Conservation (phyloP, 2,888 invertebrate genomes). For the Gastrophysa polygoni region DNA sequence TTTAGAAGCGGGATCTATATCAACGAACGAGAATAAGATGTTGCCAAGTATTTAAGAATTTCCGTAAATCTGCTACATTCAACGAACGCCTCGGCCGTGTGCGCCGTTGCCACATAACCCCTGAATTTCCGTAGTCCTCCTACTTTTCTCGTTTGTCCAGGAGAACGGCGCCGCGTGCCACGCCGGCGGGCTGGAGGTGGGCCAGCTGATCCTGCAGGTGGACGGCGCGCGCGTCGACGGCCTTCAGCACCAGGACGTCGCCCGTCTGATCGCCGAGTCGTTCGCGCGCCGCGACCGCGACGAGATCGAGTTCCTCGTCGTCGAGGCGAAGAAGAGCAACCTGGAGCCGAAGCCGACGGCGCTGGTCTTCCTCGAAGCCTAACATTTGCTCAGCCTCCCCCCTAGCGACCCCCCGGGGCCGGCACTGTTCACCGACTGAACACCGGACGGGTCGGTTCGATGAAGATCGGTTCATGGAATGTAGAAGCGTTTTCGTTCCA, state of each 20-base stretch:
- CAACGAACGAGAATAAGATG: no score
- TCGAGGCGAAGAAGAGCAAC: conserved; percentile 91
- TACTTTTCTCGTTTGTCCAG: conserved; percentile 61
- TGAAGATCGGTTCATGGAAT: not conserved
- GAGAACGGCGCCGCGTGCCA: conserved; percentile 94
- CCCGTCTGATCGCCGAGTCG: conserved; percentile 89
- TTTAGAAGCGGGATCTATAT: no score
- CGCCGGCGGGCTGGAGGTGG: conserved; percentile 91
- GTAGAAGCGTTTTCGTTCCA: no score
- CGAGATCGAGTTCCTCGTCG: conserved; percentile 93
- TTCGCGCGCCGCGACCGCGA: conserved; percentile 87
- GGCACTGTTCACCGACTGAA: conserved; percentile 67
- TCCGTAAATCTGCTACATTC: no score
- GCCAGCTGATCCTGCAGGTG: conserved; percentile 90
- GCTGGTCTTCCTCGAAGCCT: conserved; percentile 89
- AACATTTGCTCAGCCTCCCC: conserved; percentile 89
- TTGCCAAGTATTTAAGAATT: no score
- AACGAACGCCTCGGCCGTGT: no score
- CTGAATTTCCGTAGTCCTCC: no score
- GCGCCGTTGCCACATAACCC: no score
- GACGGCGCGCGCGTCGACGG: conserved; percentile 78
- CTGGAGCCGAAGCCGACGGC: conserved; percentile 91
- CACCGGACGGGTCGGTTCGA: conserved; percentile 53
- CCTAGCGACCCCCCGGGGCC: conserved; percentile 76
- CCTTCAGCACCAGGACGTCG: conserved; percentile 88